phyloP scores from a whole-genome alignment of 2,113 vertebrate species.

The Phylloscopus trochiloides region DNA sequence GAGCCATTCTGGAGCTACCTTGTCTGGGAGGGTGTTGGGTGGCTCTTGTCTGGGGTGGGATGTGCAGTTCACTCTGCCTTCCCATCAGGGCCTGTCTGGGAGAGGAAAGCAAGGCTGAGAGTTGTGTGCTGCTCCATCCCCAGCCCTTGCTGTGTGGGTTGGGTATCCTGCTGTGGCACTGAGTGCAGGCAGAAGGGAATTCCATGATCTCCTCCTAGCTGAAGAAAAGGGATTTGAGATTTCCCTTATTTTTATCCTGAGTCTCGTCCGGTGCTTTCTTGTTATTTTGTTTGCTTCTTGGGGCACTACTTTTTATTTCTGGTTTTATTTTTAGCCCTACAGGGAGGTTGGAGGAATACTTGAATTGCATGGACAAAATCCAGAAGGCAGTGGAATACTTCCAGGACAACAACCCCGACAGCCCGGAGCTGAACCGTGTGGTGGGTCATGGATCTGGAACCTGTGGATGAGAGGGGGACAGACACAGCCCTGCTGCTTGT shows the following conservation, averaged over 20 bases:
- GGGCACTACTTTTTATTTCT: background rate
- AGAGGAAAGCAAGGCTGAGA: background rate
- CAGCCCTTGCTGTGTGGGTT: background rate
- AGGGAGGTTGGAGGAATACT: slow-evolving; percentile 90
- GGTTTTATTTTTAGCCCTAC: slow-evolving; percentile 79
- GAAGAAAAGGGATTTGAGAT: background rate
- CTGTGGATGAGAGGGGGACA: background rate
- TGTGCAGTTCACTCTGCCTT: background rate
- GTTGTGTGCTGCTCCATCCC: background rate
- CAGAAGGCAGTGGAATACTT: slow-evolving; percentile 99
- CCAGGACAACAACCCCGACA: slow-evolving; percentile 97
- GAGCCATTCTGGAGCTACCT: background rate
- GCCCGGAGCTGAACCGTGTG: slow-evolving; percentile 96
- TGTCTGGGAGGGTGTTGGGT: background rate
- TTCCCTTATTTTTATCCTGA: background rate
- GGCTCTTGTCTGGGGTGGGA: background rate
- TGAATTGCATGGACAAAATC: slow-evolving; percentile 92
- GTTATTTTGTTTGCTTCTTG: background rate
- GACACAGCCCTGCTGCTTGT: background rate
- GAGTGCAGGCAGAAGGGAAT: background rate
- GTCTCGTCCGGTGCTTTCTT: background rate
- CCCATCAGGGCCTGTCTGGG: background rate
- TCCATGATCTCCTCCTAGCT: background rate
- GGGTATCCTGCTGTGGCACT: background rate
- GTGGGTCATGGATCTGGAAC: slow-evolving; percentile 63